Conservation (phyloP, 2,888 invertebrate genomes). For the Linnaemya vulpina region DNA sequence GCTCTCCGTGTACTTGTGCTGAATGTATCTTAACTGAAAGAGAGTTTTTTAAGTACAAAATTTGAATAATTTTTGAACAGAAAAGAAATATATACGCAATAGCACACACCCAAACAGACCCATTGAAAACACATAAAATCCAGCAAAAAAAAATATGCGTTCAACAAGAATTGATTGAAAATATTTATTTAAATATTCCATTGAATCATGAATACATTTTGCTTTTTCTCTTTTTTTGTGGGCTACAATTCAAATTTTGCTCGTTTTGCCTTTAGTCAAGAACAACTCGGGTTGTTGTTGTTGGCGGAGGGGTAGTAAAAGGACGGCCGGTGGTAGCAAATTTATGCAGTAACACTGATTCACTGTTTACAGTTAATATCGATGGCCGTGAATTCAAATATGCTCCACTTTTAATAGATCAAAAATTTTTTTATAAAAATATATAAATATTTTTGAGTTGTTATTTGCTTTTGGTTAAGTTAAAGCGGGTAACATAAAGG, state of each 20-base stretch:
- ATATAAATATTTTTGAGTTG: no score
- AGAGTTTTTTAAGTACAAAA: slow-evolving; percentile 55
- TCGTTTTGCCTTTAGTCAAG: not conserved
- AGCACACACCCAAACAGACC: not conserved
- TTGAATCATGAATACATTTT: slow-evolving; percentile 18
- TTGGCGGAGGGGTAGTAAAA: not conserved
- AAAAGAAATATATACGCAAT: not conserved
- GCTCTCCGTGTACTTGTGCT: not conserved
- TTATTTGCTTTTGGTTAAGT: no score
- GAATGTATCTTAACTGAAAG: slow-evolving; percentile 23
- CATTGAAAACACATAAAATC: not conserved
- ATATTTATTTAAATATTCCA: slow-evolving; percentile 40
- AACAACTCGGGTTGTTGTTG: not conserved
- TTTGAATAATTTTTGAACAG: slow-evolving; percentile 31
- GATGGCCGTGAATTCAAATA: slow-evolving; percentile 2
- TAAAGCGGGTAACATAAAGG: no score
- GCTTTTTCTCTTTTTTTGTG: not conserved
- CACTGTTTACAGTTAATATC: slow-evolving; percentile 35
- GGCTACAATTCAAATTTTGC: not conserved
- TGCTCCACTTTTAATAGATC: slow-evolving; percentile 15
- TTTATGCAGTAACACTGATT: slow-evolving; percentile 41
- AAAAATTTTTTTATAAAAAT: slow-evolving; percentile 13
- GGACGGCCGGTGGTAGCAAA: not conserved
- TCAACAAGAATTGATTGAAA: slow-evolving; percentile 30
- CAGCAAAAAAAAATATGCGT: slow-evolving; percentile 36